A percentile compares a stretch with the other conserved stretches of the same genome.
Conservation (phyloP, 1,140 invertebrate genomes). For the Drosophila nasuta region DNA sequence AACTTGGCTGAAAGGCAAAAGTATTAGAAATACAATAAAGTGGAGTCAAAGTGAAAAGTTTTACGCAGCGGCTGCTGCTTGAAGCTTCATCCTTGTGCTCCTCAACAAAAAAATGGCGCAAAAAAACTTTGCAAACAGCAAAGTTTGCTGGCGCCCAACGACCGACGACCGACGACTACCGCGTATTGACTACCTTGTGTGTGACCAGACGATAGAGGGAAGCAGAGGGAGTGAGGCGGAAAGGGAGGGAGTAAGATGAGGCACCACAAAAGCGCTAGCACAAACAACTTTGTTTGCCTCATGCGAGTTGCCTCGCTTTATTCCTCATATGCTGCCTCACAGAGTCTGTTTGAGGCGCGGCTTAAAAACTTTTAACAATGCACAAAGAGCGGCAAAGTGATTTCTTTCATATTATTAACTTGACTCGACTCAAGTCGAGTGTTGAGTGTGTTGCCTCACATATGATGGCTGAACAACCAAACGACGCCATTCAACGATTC, state of each 20-base stretch:
- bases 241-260: not conserved
- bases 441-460: constrained; percentile 44
- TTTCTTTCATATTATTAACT: constrained; percentile 84
- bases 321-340: constrained; percentile 42
- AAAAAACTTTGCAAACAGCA: constrained; percentile 71
- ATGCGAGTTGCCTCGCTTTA: constrained; percentile 46
- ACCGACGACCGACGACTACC: constrained; percentile 8
- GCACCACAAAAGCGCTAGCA: constrained; percentile 76
- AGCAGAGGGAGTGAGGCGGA: not conserved
- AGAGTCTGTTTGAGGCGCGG: constrained; percentile 74
- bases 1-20: constrained; percentile 81
- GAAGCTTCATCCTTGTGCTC: constrained; percentile 15
- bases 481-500: too few species aligned
- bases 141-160: constrained; percentile 73
- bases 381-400: constrained; percentile 81
- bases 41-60: constrained; percentile 84
- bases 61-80: constrained; percentile 68
- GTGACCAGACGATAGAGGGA: constrained; percentile 10
- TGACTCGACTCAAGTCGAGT: constrained; percentile 33
- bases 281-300: constrained; percentile 81
- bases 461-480: constrained; percentile 42
- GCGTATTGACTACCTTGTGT: constrained; percentile 52
- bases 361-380: constrained; percentile 84
- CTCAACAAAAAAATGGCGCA: constrained; percentile 69
- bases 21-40: constrained; percentile 84